Evolutionary conservation across 1,140 invertebrate genomes (phyloP).

Genomic region (Chionoecetes opilio): DNA sequence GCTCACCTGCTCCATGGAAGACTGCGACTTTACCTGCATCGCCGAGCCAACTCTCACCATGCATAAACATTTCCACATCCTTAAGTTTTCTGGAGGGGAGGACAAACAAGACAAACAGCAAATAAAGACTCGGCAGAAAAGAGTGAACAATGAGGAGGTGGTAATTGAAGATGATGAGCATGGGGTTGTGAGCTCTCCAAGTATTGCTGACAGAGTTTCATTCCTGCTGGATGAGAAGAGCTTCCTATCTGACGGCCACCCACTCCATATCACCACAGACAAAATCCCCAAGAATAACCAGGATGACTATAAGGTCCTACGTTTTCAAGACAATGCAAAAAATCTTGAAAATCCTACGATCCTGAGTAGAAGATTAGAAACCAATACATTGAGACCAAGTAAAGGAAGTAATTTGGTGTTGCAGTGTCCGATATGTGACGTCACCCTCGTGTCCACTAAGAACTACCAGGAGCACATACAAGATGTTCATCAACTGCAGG

Average conservation of each 20-base stretch:
- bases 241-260: slow-evolving; percentile 57
- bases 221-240: slow-evolving; percentile 70
- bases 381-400: background rate
- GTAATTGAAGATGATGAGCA: slow-evolving; percentile 68
- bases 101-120: background rate
- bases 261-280: slow-evolving; percentile 57
- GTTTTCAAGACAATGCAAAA: background rate
- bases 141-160: slow-evolving; percentile 44
- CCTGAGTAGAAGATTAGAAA: background rate
- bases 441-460: background rate
- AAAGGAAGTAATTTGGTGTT: slow-evolving; percentile 13
- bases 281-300: background rate
- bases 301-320: background rate
- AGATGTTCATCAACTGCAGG: slow-evolving; percentile 41
- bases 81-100: background rate
- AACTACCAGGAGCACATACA: slow-evolving; percentile 49
- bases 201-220: slow-evolving; percentile 69
- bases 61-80: slow-evolving; percentile 70
- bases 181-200: slow-evolving; percentile 56
- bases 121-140: background rate
- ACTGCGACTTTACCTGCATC: slow-evolving; percentile 60
- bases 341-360: background rate
- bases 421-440: slow-evolving; percentile 66
- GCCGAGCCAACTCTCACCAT: slow-evolving; percentile 58
- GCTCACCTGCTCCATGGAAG: slow-evolving; percentile 37